Base-by-base conservation (phyloP, 2,888 invertebrate species). In the Stegophylla sp. region DNA sequence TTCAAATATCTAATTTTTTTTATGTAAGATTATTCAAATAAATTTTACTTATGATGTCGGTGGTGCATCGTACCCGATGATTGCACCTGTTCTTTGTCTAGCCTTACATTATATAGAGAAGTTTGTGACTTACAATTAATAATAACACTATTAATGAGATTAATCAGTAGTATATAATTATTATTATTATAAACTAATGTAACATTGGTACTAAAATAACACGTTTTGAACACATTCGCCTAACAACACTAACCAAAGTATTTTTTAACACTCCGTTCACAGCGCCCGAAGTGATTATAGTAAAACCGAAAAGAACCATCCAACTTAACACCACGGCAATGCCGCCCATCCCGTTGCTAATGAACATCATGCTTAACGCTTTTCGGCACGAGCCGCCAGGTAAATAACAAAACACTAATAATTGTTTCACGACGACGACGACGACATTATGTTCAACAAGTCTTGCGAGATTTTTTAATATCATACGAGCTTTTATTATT, bases 311-410 rank as follows among this genome's bases (percentile, higher is more conserved):
- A 79, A 48, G 61, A 61, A 69, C 59, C 51, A 34, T 41, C 20
- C 28, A 10, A n/a, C 28, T n/a, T 71, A 79, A 79, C 51, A 45
- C 17, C 12, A 79, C 61, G 23, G 13, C 79, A n/a, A 51, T 79
- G 17, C 69, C 61, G 26, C 79, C 71, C 23, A 51, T 79, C 34
- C 79, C 69, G 43, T 48, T 79, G 48, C 28, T 79, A 59, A 23
- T 79, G 61, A 79, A 71, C 69, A 23, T 51, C 71, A 51, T 79
- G 48, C 79, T 79, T 71, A 71, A 79, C 34, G 79, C 79, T 71
- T 79, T 79, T 51, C 61, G 61, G 34, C 51, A 69, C 23, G 26
- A 5, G 53, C 76, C 77, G 45, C 34, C 79, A 71, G 71, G 79
- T 79, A 77, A 56, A n/a, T n/a, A n/a, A n/a, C n/a, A n/a, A n/a